Evolutionary conservation across 1,140 invertebrate genomes (phyloP).

Genomic region (Branchinecta lindahli): DNA sequence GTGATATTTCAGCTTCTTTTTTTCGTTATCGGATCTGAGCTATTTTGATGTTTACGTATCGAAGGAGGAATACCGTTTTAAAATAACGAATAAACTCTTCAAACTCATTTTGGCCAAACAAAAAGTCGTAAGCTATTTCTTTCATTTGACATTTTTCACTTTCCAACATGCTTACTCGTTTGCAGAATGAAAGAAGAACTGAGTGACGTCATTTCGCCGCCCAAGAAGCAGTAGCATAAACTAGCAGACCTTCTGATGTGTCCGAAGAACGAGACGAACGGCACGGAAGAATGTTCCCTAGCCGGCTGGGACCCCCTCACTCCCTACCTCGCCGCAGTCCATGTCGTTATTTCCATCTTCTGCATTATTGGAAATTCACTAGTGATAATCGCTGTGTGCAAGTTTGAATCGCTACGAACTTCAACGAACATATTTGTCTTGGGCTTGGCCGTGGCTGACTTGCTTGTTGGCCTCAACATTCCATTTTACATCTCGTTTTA

Average conservation of each 20-base stretch:
- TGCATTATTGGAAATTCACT: conserved; percentile 23
- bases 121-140: background rate
- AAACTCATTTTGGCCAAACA: background rate
- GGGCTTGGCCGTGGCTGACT: conserved; percentile 21
- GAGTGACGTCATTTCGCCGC: too few species aligned
- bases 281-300: background rate
- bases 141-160: background rate
- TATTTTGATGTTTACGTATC: too few species aligned
- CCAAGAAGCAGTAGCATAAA: background rate
- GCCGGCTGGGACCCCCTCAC: background rate
- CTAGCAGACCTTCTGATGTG: background rate
- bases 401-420: conserved; percentile 19
- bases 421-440: conserved; percentile 22
- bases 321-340: conserved; percentile 18
- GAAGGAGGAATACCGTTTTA: background rate
- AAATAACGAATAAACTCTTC: background rate
- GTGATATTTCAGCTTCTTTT: too few species aligned
- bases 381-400: conserved; percentile 20
- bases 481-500: conserved; percentile 24
- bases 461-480: conserved; percentile 21
- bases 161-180: background rate
- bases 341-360: conserved; percentile 20
- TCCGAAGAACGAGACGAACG: background rate
- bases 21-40: too few species aligned
- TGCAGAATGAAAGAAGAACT: background rate